These are phyloP conservation scores for Hormiphora californensis DNA, from an alignment of 37 sponge, comb jelly and placozoan genomes.

Conservation along the genomic window DNA sequence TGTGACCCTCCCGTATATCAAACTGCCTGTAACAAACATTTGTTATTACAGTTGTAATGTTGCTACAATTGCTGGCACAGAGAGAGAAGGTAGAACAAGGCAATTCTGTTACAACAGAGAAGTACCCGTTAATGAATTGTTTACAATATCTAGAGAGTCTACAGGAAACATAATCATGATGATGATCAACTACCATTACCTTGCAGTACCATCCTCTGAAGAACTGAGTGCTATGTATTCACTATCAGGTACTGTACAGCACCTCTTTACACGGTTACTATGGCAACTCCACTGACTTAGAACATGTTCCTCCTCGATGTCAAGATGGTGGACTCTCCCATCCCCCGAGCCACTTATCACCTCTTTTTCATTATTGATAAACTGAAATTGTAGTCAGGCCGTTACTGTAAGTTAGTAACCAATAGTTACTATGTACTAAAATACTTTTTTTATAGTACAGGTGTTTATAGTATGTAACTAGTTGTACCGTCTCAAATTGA, in stretches of 20 bases:
- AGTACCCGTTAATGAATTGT: too few relatives aligned
- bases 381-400: not conserved
- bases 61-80: too few relatives aligned
- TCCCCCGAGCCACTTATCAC: not conserved
- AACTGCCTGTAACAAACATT: constrained; percentile 38
- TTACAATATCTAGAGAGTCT: too few relatives aligned
- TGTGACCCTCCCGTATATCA: constrained; percentile 47
- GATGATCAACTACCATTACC: too few relatives aligned
- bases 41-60: too few relatives aligned
- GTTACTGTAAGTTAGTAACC: not conserved
- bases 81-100: too few relatives aligned
- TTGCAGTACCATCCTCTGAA: constrained; percentile 15
- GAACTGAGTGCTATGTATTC: not conserved
- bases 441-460: too few relatives aligned
- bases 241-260: not conserved
- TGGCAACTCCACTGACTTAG: not conserved
- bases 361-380: not conserved
- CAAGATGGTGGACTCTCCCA: not conserved
- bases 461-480: too few relatives aligned
- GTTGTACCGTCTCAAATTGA: too few relatives aligned
- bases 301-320: not conserved
- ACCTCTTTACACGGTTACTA: not conserved
- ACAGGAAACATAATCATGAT: too few relatives aligned
- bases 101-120: too few relatives aligned
- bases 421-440: too few relatives aligned